Conservation (phyloP, 2,797 vertebrate species). For the Lycodopsis pacificus region DNA sequence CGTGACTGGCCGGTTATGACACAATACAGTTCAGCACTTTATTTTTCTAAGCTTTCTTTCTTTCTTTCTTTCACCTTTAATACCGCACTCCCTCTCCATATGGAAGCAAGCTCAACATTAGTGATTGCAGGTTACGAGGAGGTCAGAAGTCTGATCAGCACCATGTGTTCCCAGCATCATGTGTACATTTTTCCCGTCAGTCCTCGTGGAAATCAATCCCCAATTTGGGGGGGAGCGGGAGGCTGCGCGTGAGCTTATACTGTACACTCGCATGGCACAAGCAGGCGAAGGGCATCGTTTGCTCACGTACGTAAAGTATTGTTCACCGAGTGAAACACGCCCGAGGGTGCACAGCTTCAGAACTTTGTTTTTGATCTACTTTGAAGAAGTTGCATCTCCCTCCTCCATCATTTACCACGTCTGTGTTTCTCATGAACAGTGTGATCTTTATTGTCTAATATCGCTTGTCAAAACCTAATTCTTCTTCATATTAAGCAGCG, state of each 20-base stretch:
- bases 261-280: slow-evolving; percentile 22
- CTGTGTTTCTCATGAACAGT: slow-evolving; percentile 36
- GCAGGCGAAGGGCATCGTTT: slow-evolving; percentile 16
- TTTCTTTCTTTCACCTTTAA: slow-evolving; percentile 62
- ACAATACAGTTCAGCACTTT: slow-evolving; percentile 48
- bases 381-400: slow-evolving; percentile 41
- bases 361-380: slow-evolving; percentile 53
- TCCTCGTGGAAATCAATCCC: slow-evolving; percentile 73
- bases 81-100: slow-evolving; percentile 51
- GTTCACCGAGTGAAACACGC: slow-evolving; percentile 15
- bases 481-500: slow-evolving; percentile 57
- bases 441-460: slow-evolving; percentile 54
- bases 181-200: slow-evolving; percentile 72
- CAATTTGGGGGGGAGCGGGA: neutral
- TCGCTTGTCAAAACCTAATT: slow-evolving; percentile 55
- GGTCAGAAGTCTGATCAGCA: slow-evolving; percentile 77
- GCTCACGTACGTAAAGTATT: slow-evolving; percentile 10
- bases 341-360: slow-evolving; percentile 3
- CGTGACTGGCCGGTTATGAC: slow-evolving; percentile 52
- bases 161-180: slow-evolving; percentile 70
- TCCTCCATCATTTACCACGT: slow-evolving; percentile 51
- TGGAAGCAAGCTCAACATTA: slow-evolving; percentile 70
- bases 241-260: slow-evolving; percentile 35
- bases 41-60: slow-evolving; percentile 51
- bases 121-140: slow-evolving; percentile 74